phyloP scores from a whole-genome alignment of 2,797 vertebrate species.

The Selene dorsalis region DNA sequence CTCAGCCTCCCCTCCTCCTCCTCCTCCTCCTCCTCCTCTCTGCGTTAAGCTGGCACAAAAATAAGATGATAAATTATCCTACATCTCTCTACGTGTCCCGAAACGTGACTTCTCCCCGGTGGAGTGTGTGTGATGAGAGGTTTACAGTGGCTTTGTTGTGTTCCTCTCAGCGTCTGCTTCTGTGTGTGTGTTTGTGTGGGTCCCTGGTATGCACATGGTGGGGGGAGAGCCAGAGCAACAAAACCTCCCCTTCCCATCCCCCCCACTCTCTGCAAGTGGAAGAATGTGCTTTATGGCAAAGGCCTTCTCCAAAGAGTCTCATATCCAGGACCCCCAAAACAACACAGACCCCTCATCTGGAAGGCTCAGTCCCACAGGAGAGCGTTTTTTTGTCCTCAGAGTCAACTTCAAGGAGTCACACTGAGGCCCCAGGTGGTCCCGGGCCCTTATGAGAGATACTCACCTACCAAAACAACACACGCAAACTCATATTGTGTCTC shows the following conservation, averaged over 20 bases:
- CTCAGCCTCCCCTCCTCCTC: conserved; percentile 47
- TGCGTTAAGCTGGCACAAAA: conserved; percentile 53
- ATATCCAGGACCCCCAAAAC: conserved; percentile 51
- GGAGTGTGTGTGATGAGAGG: conserved; percentile 37
- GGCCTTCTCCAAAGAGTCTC: conserved; percentile 55
- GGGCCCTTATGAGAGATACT: not conserved
- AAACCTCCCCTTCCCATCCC: conserved; percentile 77
- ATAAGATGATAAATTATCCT: conserved; percentile 40
- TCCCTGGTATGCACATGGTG: conserved; percentile 81
- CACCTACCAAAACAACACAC: not conserved
- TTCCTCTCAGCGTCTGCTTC: conserved; percentile 44
- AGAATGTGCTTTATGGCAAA: conserved; percentile 79
- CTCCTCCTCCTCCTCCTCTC: conserved; percentile 64
- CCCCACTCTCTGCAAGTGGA: conserved; percentile 77
- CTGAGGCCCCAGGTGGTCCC: conserved; percentile 2
- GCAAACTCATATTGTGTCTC: not conserved
- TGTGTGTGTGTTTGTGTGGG: conserved; percentile 23
- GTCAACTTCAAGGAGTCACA: not conserved
- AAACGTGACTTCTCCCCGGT: conserved; percentile 9
- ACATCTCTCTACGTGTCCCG: conserved; percentile 22
- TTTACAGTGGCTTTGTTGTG: conserved; percentile 38
- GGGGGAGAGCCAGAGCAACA: conserved; percentile 73
- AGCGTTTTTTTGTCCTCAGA: not conserved
- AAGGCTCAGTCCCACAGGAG: not conserved
- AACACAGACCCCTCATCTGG: conserved; percentile 23